These are phyloP conservation scores for Sceloporus undulatus DNA, from an alignment of 2,113 vertebrate genomes.

Conservation along the genomic window DNA sequence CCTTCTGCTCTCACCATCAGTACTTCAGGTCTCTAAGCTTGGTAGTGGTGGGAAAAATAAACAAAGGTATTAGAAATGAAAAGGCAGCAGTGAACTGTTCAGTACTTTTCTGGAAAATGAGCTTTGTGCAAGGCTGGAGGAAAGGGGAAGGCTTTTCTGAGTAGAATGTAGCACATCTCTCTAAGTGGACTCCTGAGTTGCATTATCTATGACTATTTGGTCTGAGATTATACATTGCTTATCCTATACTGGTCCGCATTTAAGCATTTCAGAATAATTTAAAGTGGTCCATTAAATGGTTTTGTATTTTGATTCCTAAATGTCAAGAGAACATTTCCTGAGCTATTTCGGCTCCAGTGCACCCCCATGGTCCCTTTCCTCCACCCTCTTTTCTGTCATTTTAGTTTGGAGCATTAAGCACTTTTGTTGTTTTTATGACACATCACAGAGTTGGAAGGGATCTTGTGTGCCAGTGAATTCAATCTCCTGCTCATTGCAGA, in stretches of 20 bases:
- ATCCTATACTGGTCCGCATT: slow-evolving; percentile 31
- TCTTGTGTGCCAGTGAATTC: too few species aligned
- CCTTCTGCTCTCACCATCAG: not conserved
- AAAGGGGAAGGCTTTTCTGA: slow-evolving; percentile 22
- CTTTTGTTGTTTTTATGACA: not conserved
- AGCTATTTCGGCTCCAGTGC: not conserved
- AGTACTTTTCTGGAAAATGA: slow-evolving; percentile 1
- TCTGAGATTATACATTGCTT: slow-evolving; percentile 58
- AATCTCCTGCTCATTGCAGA: too few species aligned
- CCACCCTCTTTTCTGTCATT: not conserved
- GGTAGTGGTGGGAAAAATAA: not conserved
- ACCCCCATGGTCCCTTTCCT: not conserved
- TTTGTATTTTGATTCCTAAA: accelerated
- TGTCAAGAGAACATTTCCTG: accelerated
- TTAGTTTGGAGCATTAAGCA: not conserved
- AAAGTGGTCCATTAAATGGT: not conserved
- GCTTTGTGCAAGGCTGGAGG: not conserved
- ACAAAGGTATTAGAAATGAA: not conserved
- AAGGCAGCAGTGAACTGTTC: not conserved
- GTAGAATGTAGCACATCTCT: accelerated
- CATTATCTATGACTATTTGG: slow-evolving; percentile 54
- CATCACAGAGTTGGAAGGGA: too few species aligned
- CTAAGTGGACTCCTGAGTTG: not conserved
- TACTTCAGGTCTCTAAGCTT: not conserved
- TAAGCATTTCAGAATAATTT: slow-evolving; percentile 30